These are phyloP conservation scores for Tympanoctomys barrerae DNA, from an alignment of 2,797 vertebrate genomes.

Conservation along the genomic window DNA sequence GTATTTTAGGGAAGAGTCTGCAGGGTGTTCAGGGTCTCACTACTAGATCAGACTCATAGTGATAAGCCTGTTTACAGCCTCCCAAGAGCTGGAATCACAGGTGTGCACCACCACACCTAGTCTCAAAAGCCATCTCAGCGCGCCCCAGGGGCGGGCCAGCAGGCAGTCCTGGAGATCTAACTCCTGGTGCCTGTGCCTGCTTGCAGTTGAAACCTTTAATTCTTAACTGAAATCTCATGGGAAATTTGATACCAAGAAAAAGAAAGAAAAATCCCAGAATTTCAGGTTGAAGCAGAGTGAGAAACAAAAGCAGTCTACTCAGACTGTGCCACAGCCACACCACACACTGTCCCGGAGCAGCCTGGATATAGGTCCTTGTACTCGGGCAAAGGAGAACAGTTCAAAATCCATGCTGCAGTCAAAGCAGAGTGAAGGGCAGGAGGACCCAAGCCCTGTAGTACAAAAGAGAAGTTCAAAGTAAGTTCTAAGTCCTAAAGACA, in stretches of 20 bases:
- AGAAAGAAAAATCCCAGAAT: not conserved
- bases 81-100: too few relatives aligned
- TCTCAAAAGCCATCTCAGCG: too few relatives aligned
- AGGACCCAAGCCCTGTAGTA: not conserved
- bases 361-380: not conserved
- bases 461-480: not conserved
- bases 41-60: too few relatives aligned
- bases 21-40: too few relatives aligned
- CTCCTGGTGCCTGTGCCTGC: too few relatives aligned
- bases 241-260: not conserved
- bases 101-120: too few relatives aligned
- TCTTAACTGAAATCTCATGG: constrained; percentile 21
- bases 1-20: too few relatives aligned
- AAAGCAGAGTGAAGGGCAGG: not conserved
- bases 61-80: too few relatives aligned
- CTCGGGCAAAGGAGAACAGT: not conserved
- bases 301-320: not conserved
- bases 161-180: too few relatives aligned
- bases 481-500: constrained; percentile 13
- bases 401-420: not conserved
- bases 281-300: not conserved
- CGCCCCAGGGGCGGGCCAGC: too few relatives aligned
- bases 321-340: too few relatives aligned
- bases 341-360: not conserved
- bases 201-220: not conserved